phyloP scores from a whole-genome alignment of 2,113 vertebrate genomes.

The Gadus macrocephalus region DNA sequence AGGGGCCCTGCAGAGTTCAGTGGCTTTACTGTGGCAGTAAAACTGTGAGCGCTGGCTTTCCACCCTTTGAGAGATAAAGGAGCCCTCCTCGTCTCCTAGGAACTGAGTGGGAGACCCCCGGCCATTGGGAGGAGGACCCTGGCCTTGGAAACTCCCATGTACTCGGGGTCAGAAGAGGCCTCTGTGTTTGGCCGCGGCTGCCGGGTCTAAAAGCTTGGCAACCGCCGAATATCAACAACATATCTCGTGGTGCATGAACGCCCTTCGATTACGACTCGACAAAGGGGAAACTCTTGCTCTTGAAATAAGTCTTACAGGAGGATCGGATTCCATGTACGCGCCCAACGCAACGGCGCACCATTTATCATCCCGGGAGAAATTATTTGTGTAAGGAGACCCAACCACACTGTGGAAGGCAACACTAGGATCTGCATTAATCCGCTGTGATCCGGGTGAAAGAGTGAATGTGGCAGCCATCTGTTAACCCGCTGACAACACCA shows the following conservation, averaged over 20 bases:
- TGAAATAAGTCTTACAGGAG: too few species aligned
- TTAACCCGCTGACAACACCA: slow-evolving; percentile 23
- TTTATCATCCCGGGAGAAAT: not conserved
- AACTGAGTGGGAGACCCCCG: not conserved
- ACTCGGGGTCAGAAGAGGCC: too few species aligned
- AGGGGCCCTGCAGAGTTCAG: slow-evolving; percentile 8
- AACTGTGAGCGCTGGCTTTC: slow-evolving; percentile 27
- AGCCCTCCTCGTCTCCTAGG: not conserved
- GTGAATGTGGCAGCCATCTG: not conserved
- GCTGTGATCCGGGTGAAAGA: not conserved
- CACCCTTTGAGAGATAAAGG: slow-evolving; percentile 4
- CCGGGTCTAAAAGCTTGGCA: too few species aligned
- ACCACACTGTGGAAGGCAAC: too few species aligned
- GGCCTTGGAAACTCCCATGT: too few species aligned
- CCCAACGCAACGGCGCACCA: not conserved
- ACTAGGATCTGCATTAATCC: too few species aligned
- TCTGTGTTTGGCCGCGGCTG: too few species aligned
- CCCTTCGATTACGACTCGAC: too few species aligned
- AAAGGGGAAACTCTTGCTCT: too few species aligned
- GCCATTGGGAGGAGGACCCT: not conserved
- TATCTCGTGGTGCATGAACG: too few species aligned
- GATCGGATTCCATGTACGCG: too few species aligned
- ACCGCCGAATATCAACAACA: too few species aligned
- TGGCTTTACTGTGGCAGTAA: slow-evolving; percentile 17
- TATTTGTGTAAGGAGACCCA: not conserved